Percentiles rank a stretch among this genome's conserved stretches.
These are phyloP conservation scores for Limnephilus auricula DNA, from an alignment of 2,888 invertebrate genomes.

Conservation along the genomic window DNA sequence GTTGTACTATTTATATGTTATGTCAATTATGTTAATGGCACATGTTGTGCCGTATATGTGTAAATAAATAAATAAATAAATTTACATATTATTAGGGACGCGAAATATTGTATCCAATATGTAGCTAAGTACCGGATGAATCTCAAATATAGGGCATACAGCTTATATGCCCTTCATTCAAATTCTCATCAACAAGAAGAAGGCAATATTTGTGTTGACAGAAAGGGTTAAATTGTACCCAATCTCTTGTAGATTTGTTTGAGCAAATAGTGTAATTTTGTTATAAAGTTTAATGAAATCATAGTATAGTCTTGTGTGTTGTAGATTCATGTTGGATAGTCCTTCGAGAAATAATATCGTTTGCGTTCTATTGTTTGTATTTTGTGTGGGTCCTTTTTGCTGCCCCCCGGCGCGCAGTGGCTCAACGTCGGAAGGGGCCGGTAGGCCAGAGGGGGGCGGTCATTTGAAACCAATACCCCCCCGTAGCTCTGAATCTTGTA, in stretches of 20 bases:
- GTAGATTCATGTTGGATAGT: neutral
- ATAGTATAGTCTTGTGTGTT: neutral
- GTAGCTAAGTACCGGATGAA: constrained; percentile 46
- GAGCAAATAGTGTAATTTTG: neutral
- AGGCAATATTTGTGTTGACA: neutral
- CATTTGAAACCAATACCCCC: constrained; percentile 66
- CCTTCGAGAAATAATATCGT: constrained; percentile 60
- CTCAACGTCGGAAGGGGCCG: constrained; percentile 5
- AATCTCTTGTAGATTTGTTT: neutral
- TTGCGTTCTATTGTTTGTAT: constrained; percentile 56
- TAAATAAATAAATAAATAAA: too few relatives aligned
- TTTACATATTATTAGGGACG: constrained; percentile 27
- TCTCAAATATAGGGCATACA: constrained; percentile 35
- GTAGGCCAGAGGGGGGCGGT: constrained; percentile 54
- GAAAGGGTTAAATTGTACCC: neutral
- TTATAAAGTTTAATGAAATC: neutral
- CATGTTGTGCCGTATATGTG: too few relatives aligned
- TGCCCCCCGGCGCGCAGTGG: constrained; percentile 52
- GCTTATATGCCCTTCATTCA: constrained; percentile 31
- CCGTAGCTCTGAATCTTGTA: constrained; percentile 62
- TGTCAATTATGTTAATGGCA: too few relatives aligned
- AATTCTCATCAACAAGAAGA: neutral
- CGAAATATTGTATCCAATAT: constrained; percentile 48
- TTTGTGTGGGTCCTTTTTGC: constrained; percentile 52
- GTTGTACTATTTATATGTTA: too few relatives aligned